Evolutionary conservation across 2,113 vertebrate genomes (phyloP), one percentile per base, ranked within the genome.

Genomic region (Bufo bufo): DNA sequence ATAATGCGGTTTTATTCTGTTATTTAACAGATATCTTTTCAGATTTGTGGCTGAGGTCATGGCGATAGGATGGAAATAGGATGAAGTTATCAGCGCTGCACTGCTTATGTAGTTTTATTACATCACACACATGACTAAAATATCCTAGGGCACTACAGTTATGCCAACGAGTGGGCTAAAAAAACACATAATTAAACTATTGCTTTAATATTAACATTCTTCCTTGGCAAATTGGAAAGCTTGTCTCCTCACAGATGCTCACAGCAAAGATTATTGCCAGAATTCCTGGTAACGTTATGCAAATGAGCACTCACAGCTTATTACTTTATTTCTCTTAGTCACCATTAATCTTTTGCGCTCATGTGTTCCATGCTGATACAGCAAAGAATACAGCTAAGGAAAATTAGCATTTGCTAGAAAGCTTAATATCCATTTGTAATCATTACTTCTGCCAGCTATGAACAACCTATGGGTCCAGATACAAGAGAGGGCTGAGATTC

Each of bases 1-100:
- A 80, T 87, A 87, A 87, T 81, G 85, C 58, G 85, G 85, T 87
- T 87, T 87, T 80, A 87, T 87, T 87, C 61, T 47, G 85, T 71
- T 77, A 86, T 65, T 80, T 80, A 80, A 80, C 85, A 81, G 79
- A 87, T 87, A 17, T 43, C n/a, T 80, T 69, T 87, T 86, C 49
- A 87, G 77, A 87, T 80, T 71, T 87, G 85, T 80, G 77, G 85
- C 85, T 80, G 77, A 71, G 85, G 77, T 45, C 77, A 80, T 71
- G 77, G 85, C 81, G 61, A 87, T 47, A 33, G 33, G 33, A 33
- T 33, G 33, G 33, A 47, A 80, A 80, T 87, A 19, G 77, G 45
- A 79, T 52, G 59, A 71, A 69, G 16, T 13, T 52, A 20, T 50
- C 13, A 71, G 14, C 23, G 85, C 77, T 65, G 63, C 78, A 23